Conservation (phyloP, 2,113 vertebrate species). For the Gambusia affinis region DNA sequence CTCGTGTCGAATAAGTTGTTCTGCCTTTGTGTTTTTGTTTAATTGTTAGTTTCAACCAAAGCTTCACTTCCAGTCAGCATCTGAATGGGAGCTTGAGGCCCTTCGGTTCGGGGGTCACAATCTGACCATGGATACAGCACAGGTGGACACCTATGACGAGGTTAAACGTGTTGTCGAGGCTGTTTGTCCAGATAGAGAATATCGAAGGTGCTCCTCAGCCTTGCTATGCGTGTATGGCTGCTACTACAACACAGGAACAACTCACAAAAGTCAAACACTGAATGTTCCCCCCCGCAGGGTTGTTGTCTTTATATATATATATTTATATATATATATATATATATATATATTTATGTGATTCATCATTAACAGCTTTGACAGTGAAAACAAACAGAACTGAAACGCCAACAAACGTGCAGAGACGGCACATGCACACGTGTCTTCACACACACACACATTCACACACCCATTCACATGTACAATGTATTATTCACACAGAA, state of each 20-base stretch:
- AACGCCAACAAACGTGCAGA: conserved; percentile 73
- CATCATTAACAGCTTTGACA: conserved; percentile 64
- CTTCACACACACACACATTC: conserved; percentile 40
- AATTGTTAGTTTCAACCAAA: background rate
- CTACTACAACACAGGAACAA: conserved; percentile 76
- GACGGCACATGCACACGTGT: conserved; percentile 64
- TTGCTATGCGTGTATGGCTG: conserved; percentile 72
- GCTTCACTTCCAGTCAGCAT: conserved; percentile 46
- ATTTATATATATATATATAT: too few species aligned
- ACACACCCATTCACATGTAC: conserved; percentile 28
- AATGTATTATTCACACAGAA: conserved; percentile 34
- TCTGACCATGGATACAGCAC: conserved; percentile 70
- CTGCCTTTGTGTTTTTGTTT: background rate
- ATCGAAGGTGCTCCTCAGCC: conserved; percentile 73
- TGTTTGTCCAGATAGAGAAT: conserved; percentile 67
- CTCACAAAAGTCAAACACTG: conserved; percentile 73
- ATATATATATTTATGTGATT: conserved; percentile 41
- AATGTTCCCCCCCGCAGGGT: conserved; percentile 51
- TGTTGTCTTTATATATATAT: background rate
- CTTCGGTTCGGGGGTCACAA: conserved; percentile 45
- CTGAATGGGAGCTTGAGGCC: conserved; percentile 62
- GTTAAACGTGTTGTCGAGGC: conserved; percentile 67
- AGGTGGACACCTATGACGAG: conserved; percentile 70
- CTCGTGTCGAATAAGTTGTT: background rate
- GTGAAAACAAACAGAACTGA: conserved; percentile 74